Conservation (phyloP, 2,113 vertebrate genomes). For the Mugil cephalus region DNA sequence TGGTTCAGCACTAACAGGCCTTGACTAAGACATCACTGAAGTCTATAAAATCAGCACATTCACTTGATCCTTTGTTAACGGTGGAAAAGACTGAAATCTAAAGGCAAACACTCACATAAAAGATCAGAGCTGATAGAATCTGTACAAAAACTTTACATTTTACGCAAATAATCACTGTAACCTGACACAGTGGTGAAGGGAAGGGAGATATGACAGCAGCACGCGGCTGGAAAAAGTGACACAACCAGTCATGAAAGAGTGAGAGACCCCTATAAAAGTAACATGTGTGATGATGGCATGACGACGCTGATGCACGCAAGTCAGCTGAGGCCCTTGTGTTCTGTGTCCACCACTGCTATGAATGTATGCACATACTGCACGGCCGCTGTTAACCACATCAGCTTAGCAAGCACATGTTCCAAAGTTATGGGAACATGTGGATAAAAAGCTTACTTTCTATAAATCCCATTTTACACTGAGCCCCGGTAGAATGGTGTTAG, state of each 20-base stretch:
- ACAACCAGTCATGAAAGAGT: slow-evolving; percentile 50
- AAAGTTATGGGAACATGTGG: slow-evolving; percentile 25
- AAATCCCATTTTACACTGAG: slow-evolving; percentile 28
- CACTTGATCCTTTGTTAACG: slow-evolving; percentile 60
- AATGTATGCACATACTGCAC: slow-evolving; percentile 25
- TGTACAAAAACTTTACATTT: slow-evolving; percentile 70
- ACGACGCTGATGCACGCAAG: slow-evolving; percentile 41
- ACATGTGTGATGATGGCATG: slow-evolving; percentile 63
- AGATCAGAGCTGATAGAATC: slow-evolving; percentile 68
- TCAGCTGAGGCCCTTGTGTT: slow-evolving; percentile 22
- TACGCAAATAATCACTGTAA: slow-evolving; percentile 70
- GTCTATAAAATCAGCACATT: slow-evolving; percentile 73
- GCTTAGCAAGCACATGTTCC: slow-evolving; percentile 33
- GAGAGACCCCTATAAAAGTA: slow-evolving; percentile 59
- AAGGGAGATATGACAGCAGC: slow-evolving; percentile 54
- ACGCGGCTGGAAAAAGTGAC: slow-evolving; percentile 77
- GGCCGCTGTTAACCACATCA: slow-evolving; percentile 44
- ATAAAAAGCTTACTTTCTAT: slow-evolving; percentile 34
- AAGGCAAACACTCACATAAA: slow-evolving; percentile 67
- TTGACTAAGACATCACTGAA: slow-evolving; percentile 57
- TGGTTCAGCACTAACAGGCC: slow-evolving; percentile 46
- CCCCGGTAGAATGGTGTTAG: slow-evolving; percentile 22
- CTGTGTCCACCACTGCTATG: slow-evolving; percentile 5
- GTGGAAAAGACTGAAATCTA: slow-evolving; percentile 61
- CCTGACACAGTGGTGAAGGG: slow-evolving; percentile 36